phyloP scores from a whole-genome alignment of 2,888 invertebrate genomes.

The Gryllus longicercus region DNA sequence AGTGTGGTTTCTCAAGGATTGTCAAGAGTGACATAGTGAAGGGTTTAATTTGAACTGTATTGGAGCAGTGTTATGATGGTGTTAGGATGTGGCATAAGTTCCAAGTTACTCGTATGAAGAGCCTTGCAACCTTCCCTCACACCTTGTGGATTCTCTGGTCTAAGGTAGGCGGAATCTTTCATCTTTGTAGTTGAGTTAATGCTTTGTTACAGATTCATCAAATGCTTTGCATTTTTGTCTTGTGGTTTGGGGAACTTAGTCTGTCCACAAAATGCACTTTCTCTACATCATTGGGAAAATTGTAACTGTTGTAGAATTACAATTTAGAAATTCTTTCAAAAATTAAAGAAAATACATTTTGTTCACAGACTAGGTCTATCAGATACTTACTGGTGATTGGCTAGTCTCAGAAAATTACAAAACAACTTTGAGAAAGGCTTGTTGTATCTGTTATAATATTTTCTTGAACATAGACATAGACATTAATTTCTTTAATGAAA shows the following conservation, averaged over 20 bases:
- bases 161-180: constrained; percentile 33
- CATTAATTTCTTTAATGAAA: too few relatives aligned
- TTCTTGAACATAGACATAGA: too few relatives aligned
- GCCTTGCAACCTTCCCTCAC: constrained; percentile 29
- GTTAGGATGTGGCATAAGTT: constrained; percentile 1
- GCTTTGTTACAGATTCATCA: neutral
- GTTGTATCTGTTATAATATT: neutral
- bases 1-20: too few relatives aligned
- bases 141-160: constrained; percentile 29
- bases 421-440: neutral
- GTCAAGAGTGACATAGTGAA: too few relatives aligned
- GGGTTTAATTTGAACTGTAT: neutral
- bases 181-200: constrained; percentile 28
- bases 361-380: neutral
- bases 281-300: neutral
- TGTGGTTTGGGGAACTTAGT: constrained; percentile 21
- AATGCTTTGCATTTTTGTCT: constrained; percentile 2
- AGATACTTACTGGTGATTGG: neutral
- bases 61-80: constrained; percentile 22
- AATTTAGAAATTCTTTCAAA: neutral
- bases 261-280: neutral
- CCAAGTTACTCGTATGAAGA: constrained; percentile 29
- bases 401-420: neutral
- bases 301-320: neutral
- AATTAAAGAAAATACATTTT: neutral